These are phyloP conservation scores for Platerodrilus igneus DNA, from an alignment of 2,888 invertebrate genomes.

Conservation along the genomic window DNA sequence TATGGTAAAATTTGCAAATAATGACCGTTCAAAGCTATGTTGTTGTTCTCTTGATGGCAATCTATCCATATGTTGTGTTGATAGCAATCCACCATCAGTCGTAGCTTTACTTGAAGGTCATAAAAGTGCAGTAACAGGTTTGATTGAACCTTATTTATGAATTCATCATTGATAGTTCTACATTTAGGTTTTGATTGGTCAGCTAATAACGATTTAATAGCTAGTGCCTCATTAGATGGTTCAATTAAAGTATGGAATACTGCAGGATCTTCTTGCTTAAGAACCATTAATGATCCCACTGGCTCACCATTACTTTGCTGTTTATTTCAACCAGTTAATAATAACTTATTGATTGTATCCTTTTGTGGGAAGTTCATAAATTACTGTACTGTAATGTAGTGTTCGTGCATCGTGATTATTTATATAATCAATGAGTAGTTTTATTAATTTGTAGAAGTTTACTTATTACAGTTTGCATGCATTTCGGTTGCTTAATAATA, in stretches of 20 bases:
- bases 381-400: too few relatives aligned
- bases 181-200: conserved; percentile 76
- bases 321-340: conserved; percentile 78
- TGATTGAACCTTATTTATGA: conserved; percentile 16
- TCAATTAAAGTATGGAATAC: conserved; percentile 66
- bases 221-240: conserved; percentile 71
- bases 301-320: conserved; percentile 64
- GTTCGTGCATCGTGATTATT: too few relatives aligned
- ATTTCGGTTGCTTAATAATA: too few relatives aligned
- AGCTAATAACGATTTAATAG: conserved; percentile 75
- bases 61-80: conserved; percentile 75
- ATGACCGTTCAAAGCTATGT: conserved; percentile 73
- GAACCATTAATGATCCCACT: conserved; percentile 61
- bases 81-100: conserved; percentile 66
- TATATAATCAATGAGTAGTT: too few relatives aligned
- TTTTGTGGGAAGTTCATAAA: too few relatives aligned
- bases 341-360: conserved; percentile 82
- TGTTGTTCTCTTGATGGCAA: conserved; percentile 76
- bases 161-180: conserved; percentile 4
- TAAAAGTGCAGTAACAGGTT: conserved; percentile 68
- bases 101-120: conserved; percentile 71
- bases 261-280: conserved; percentile 56
- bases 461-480: too few relatives aligned
- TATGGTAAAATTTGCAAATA: conserved; percentile 78
- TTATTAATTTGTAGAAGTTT: too few relatives aligned